phyloP scores from a whole-genome alignment of 2,888 invertebrate genomes.

The Enchytraeus crypticus region DNA sequence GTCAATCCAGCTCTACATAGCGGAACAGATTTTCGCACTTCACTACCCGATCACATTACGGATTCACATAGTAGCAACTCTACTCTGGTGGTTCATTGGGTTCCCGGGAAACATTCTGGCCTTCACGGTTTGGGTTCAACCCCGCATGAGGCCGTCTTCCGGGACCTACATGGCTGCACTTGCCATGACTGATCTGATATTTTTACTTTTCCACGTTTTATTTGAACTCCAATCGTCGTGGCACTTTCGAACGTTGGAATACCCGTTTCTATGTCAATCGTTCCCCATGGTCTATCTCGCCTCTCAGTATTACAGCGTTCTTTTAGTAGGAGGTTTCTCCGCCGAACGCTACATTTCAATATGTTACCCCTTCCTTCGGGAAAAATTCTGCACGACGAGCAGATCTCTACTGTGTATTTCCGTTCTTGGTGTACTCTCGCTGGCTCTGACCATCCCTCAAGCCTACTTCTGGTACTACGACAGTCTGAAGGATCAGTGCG shows the following conservation, averaged over 20 bases:
- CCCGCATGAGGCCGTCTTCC: slow-evolving; percentile 46
- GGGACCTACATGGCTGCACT: slow-evolving; percentile 47
- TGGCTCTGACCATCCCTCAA: slow-evolving; percentile 38
- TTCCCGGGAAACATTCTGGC: slow-evolving; percentile 46
- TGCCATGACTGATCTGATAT: slow-evolving; percentile 43
- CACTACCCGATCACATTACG: not conserved
- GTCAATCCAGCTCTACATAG: too few species aligned
- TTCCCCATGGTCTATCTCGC: slow-evolving; percentile 41
- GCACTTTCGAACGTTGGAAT: slow-evolving; percentile 31
- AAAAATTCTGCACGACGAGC: slow-evolving; percentile 38
- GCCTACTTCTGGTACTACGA: slow-evolving; percentile 42
- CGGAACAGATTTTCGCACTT: too few species aligned
- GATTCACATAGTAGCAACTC: slow-evolving; percentile 28
- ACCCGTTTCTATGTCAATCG: slow-evolving; percentile 39
- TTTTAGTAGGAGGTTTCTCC: slow-evolving; percentile 45
- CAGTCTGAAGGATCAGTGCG: slow-evolving; percentile 27
- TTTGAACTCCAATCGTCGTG: slow-evolving; percentile 40
- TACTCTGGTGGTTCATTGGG: slow-evolving; percentile 42
- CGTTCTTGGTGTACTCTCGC: slow-evolving; percentile 31
- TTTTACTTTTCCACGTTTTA: slow-evolving; percentile 39
- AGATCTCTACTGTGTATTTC: slow-evolving; percentile 38
- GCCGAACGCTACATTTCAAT: slow-evolving; percentile 46
- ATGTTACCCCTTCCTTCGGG: slow-evolving; percentile 46
- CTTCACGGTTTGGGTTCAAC: slow-evolving; percentile 44
- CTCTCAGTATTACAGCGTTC: slow-evolving; percentile 43